Percentiles rank a stretch among this genome's conserved stretches.
phyloP scores from a whole-genome alignment of 2,888 invertebrate genomes.

The Spatulosminthurus flaviceps region DNA sequence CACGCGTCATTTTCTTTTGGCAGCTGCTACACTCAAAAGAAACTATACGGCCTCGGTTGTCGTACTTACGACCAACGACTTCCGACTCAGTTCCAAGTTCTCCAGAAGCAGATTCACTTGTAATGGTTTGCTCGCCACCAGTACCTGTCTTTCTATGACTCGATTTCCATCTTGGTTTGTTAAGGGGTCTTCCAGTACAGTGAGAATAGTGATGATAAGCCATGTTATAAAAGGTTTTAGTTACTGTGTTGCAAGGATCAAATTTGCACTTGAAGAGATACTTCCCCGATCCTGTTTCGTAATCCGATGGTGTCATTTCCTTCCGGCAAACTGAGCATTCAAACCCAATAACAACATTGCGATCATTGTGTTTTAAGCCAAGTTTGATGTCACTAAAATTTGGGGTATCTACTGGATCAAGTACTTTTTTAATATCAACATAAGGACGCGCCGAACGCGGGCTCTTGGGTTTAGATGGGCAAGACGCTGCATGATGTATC shows the following conservation, averaged over 20 bases:
- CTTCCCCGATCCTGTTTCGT: not conserved
- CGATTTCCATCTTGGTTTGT: not conserved
- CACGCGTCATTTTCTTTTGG: not conserved
- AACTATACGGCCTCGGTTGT: not conserved
- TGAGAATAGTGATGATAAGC: not conserved
- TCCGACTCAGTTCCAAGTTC: not conserved
- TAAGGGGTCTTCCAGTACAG: not conserved
- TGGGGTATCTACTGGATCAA: too few species aligned
- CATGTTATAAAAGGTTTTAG: not conserved
- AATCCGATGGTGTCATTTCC: not conserved
- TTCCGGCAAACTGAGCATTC: not conserved
- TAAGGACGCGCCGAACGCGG: too few species aligned
- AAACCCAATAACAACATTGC: not conserved
- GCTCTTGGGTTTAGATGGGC: too few species aligned
- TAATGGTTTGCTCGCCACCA: not conserved
- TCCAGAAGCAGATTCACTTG: not conserved
- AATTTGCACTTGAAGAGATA: not conserved
- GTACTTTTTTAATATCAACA: too few species aligned
- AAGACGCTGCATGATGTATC: too few species aligned
- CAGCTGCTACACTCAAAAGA: not conserved
- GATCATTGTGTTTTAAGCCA: too few species aligned
- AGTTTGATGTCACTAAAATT: too few species aligned
- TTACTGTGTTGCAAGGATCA: not conserved
- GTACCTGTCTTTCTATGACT: not conserved
- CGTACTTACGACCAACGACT: not conserved